Percentiles rank a stretch among this genome's conserved stretches.
phyloP scores from a whole-genome alignment of 2,113 vertebrate genomes.

The Halichoerus grypus region DNA sequence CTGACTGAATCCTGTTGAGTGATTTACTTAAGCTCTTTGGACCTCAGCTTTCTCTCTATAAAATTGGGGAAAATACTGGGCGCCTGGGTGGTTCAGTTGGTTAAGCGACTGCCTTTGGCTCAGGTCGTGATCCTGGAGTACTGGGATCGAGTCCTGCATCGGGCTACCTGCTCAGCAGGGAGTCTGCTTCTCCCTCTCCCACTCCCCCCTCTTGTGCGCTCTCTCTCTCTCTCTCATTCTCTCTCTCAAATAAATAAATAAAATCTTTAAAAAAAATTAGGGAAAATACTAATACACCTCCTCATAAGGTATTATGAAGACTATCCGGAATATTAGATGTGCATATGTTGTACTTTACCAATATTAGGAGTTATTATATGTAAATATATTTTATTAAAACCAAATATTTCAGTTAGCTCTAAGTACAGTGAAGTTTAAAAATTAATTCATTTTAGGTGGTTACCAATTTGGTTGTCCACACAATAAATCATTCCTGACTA shows the following conservation, averaged over 20 bases:
- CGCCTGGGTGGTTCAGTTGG: too few species aligned
- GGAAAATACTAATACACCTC: conserved; percentile 21
- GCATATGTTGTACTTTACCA: conserved; percentile 12
- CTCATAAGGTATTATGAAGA: conserved; percentile 48
- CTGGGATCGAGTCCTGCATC: too few species aligned
- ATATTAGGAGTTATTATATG: conserved; percentile 31
- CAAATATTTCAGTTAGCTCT: conserved; percentile 56
- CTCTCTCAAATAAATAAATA: too few species aligned
- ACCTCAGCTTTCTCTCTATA: conserved; percentile 18
- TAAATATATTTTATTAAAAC: conserved; percentile 73
- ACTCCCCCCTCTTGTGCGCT: too few species aligned
- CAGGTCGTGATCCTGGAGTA: too few species aligned
- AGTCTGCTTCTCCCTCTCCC: too few species aligned
- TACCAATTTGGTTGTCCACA: conserved; percentile 8
- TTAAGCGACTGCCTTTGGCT: too few species aligned
- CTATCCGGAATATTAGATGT: conserved; percentile 11
- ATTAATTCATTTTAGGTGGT: conserved; percentile 45
- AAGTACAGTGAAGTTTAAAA: conserved; percentile 18
- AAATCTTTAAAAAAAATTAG: background rate
- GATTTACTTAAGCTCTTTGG: conserved; percentile 45
- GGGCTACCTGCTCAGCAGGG: too few species aligned
- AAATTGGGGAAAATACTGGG: conserved; percentile 5
- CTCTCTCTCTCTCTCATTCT: too few species aligned
- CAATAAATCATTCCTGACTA: background rate
- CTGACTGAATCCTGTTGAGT: background rate